A percentile compares a stretch with the other conserved stretches of the same genome.
Conservation (phyloP, 2,797 vertebrate species). For the Halcyon leucocephala region DNA sequence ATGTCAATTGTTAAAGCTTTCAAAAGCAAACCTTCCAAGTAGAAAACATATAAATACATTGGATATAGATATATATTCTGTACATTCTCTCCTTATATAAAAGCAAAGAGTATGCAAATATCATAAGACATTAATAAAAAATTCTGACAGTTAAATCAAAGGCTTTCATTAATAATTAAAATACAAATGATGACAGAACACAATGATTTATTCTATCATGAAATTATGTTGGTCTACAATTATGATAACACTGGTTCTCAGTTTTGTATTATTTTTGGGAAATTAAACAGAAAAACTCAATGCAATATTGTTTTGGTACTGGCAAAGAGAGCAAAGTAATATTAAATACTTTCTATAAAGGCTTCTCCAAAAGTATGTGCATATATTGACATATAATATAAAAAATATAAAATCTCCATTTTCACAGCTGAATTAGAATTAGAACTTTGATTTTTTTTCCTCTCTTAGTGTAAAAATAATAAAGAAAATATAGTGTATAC, state of each 20-base stretch:
- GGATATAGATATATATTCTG: background rate
- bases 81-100: background rate
- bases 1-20: constrained; percentile 11
- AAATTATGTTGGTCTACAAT: constrained; percentile 49
- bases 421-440: background rate
- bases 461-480: constrained; percentile 11
- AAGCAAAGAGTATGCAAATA: constrained; percentile 47
- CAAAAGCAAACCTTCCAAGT: constrained; percentile 15
- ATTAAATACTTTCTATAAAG: constrained; percentile 6
- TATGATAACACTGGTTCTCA: constrained; percentile 18
- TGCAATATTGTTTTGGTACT: background rate
- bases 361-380: background rate
- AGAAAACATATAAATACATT: background rate
- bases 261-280: constrained; percentile 41
- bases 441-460: constrained; percentile 41
- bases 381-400: background rate
- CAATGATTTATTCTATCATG: constrained; percentile 49
- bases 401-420: background rate
- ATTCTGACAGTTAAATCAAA: constrained; percentile 68
- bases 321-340: background rate
- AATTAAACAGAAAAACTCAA: constrained; percentile 44
- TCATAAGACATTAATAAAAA: constrained; percentile 57
- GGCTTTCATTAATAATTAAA: constrained; percentile 71
- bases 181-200: constrained; percentile 65
- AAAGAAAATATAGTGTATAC: background rate